Conservation (phyloP, 2,113 vertebrate genomes). For the Tychaedon coryphoeus region DNA sequence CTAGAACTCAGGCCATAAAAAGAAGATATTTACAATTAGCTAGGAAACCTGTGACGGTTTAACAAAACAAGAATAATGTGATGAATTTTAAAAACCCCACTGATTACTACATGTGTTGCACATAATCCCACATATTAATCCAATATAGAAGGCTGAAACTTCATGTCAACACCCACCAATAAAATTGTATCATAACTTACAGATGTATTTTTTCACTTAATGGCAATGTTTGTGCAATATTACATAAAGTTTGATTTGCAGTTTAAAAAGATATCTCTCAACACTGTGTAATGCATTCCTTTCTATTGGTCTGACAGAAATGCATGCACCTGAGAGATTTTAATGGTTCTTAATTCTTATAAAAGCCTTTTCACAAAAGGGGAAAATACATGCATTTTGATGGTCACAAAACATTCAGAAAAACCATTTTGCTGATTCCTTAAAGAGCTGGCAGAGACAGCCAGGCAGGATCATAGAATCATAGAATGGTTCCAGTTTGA, state of each 20-base stretch:
- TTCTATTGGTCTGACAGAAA: neutral
- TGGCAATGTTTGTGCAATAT: neutral
- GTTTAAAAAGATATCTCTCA: neutral
- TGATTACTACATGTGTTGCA: neutral
- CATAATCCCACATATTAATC: constrained; percentile 6
- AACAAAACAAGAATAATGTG: neutral
- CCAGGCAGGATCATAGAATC: neutral
- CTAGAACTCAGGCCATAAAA: neutral
- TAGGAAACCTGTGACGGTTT: neutral
- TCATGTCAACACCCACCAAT: neutral
- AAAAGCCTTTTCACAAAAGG: neutral
- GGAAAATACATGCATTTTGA: neutral
- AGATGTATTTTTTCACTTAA: neutral
- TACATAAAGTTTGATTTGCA: neutral
- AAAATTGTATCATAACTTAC: neutral
- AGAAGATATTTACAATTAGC: neutral
- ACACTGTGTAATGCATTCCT: neutral
- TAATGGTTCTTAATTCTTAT: neutral
- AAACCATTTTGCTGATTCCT: neutral
- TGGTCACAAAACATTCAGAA: neutral
- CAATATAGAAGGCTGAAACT: neutral
- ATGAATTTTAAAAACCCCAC: neutral
- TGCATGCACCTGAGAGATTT: neutral
- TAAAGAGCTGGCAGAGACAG: neutral
- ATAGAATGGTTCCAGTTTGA: neutral